Conservation (phyloP, 2,888 invertebrate species). For the Julus scanicus region DNA sequence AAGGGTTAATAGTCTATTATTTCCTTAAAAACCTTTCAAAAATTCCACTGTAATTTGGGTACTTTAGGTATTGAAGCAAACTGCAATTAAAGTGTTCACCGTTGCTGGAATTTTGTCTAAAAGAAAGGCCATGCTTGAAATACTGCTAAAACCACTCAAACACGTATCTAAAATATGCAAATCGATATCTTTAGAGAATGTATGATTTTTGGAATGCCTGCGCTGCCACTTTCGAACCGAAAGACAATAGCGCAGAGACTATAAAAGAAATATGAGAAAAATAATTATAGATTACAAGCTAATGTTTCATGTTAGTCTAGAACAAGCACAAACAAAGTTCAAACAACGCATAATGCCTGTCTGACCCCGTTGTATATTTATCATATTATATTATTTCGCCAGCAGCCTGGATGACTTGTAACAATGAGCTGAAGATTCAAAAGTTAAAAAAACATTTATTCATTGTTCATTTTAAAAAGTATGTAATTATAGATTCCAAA, state of each 20-base stretch:
- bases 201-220: not conserved
- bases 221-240: not conserved
- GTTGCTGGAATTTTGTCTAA: not conserved
- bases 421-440: not conserved
- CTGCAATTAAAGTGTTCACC: not conserved
- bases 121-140: not conserved
- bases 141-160: not conserved
- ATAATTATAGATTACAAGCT: not conserved
- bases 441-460: not conserved
- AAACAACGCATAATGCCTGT: not conserved
- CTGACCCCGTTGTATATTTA: constrained; percentile 3
- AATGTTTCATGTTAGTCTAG: not conserved
- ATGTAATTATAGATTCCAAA: constrained; percentile 2
- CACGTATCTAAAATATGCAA: not conserved
- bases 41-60: not conserved
- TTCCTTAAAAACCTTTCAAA: no score
- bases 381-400: not conserved
- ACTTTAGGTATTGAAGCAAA: not conserved
- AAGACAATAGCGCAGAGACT: not conserved
- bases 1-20: no score
- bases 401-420: not conserved
- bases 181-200: not conserved
- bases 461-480: not conserved
- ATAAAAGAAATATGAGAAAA: not conserved
- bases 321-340: not conserved